Conservation (phyloP, 2,797 vertebrate species). For the Okamejei kenojei region DNA sequence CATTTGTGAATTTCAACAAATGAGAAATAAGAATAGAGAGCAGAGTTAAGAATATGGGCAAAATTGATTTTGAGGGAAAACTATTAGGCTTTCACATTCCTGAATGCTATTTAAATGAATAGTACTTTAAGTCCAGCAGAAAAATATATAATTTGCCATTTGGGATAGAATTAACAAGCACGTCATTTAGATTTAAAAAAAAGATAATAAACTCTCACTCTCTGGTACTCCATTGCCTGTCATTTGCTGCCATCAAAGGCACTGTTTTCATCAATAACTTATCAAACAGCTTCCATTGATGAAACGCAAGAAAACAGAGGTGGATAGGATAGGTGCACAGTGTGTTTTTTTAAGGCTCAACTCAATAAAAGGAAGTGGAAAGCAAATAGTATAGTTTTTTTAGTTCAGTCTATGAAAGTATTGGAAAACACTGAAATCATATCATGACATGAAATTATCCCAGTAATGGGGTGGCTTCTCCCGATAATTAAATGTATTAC, state of each 20-base stretch:
- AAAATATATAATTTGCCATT: neutral
- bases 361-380: neutral
- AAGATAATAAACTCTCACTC: neutral
- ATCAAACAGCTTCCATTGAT: conserved; percentile 57
- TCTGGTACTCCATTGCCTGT: conserved; percentile 55
- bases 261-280: conserved; percentile 57
- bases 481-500: neutral
- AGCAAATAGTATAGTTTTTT: neutral
- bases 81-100: neutral
- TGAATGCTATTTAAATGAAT: conserved; percentile 10
- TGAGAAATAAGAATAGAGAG: conserved; percentile 12
- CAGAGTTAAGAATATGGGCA: conserved; percentile 27
- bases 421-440: neutral
- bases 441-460: neutral
- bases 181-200: neutral
- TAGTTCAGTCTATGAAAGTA: neutral
- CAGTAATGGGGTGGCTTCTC: neutral
- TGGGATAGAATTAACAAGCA: conserved; percentile 4
- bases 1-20: conserved; percentile 31
- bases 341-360: conserved; percentile 4
- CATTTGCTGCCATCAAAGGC: conserved; percentile 56
- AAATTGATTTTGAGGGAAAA: conserved; percentile 36
- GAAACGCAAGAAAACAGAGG: conserved; percentile 65
- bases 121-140: conserved; percentile 6
- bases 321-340: conserved; percentile 47